Conservation (phyloP, 2,113 vertebrate genomes). For the Poicephalus meyeri region DNA sequence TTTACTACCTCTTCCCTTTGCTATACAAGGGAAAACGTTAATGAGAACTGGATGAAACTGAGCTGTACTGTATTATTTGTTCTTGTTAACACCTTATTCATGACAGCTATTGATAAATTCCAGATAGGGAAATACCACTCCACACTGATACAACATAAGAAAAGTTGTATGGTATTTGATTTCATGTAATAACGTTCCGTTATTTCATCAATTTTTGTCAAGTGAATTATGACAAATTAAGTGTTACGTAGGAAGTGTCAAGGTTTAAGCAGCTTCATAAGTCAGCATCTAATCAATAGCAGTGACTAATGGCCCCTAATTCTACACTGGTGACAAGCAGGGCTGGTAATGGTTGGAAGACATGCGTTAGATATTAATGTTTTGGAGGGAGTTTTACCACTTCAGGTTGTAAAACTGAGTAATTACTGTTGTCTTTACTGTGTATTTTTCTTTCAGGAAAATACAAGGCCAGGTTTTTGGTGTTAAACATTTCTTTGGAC, state of each 20-base stretch:
- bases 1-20: neutral
- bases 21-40: neutral
- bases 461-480: neutral
- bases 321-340: neutral
- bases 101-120: neutral
- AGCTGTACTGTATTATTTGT: neutral
- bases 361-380: neutral
- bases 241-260: neutral
- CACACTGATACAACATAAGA: neutral
- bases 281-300: neutral
- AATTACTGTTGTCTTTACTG: neutral
- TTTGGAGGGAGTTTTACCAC: neutral
- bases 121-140: neutral
- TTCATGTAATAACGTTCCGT: neutral
- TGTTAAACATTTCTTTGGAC: neutral
- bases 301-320: neutral
- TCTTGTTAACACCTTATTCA: neutral
- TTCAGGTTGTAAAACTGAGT: neutral
- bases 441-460: neutral
- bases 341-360: neutral
- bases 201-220: neutral
- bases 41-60: neutral
- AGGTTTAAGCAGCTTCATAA: neutral
- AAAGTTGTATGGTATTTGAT: neutral
- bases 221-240: neutral